Conservation (phyloP, 2,888 invertebrate species). For the Drosophila nigritarsus region DNA sequence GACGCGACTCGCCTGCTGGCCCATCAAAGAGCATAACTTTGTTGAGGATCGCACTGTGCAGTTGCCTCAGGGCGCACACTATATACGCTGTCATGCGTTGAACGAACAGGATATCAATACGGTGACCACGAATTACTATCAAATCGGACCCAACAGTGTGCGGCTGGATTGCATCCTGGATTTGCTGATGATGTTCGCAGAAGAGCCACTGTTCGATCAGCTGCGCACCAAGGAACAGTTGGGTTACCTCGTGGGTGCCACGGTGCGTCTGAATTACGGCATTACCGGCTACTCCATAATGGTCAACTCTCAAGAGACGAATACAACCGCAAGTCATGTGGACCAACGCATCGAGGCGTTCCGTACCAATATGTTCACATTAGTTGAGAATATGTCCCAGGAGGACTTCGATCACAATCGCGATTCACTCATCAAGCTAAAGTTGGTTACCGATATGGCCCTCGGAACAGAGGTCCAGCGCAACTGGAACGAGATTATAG, state of each 20-base stretch:
- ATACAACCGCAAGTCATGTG: slow-evolving; percentile 89
- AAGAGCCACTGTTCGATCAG: slow-evolving; percentile 94
- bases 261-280: slow-evolving; percentile 90
- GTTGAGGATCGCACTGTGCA: slow-evolving; percentile 88
- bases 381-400: slow-evolving; percentile 87
- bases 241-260: slow-evolving; percentile 93
- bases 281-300: slow-evolving; percentile 92
- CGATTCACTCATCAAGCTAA: slow-evolving; percentile 90
- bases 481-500: slow-evolving; percentile 92
- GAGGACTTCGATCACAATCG: slow-evolving; percentile 88
- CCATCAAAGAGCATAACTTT: slow-evolving; percentile 71
- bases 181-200: slow-evolving; percentile 92
- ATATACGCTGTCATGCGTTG: slow-evolving; percentile 89
- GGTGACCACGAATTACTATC: slow-evolving; percentile 94
- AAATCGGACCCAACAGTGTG: slow-evolving; percentile 88
- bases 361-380: slow-evolving; percentile 87
- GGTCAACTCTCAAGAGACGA: slow-evolving; percentile 92
- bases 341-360: slow-evolving; percentile 91
- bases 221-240: slow-evolving; percentile 95
- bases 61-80: slow-evolving; percentile 89
- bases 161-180: slow-evolving; percentile 89
- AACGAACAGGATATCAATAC: slow-evolving; percentile 92
- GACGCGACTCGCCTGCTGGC: slow-evolving; percentile 86
- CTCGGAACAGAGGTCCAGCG: slow-evolving; percentile 91
- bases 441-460: slow-evolving; percentile 91